Conservation (phyloP, 2,113 vertebrate species). For the Pedionomus torquatus region DNA sequence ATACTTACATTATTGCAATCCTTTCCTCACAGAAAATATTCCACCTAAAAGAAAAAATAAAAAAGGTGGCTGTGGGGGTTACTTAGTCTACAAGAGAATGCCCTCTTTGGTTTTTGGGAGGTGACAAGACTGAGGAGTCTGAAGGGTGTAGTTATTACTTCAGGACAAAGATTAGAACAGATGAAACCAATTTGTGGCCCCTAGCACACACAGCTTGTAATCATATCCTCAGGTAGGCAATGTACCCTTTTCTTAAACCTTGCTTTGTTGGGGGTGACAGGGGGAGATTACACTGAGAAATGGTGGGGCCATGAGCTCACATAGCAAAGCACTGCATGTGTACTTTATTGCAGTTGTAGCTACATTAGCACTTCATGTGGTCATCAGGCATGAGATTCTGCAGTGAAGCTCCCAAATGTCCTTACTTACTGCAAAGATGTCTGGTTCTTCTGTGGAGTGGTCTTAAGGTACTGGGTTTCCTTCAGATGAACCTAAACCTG, state of each 20-base stretch:
- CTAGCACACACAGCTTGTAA: neutral
- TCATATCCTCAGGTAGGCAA: neutral
- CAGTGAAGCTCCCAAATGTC: neutral
- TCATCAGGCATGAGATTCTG: neutral
- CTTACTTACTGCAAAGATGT: neutral
- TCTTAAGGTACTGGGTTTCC: neutral
- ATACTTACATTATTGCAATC: neutral
- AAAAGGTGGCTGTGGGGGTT: rapidly evolving
- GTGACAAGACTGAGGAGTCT: neutral
- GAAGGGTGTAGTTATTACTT: neutral
- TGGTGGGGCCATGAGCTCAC: neutral
- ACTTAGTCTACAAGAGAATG: neutral
- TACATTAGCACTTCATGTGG: neutral
- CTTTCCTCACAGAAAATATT: neutral
- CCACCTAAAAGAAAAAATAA: neutral
- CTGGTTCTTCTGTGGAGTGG: rapidly evolving
- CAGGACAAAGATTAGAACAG: neutral
- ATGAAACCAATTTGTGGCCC: neutral
- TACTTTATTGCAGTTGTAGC: neutral
- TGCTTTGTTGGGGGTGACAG: rapidly evolving
- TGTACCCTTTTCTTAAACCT: neutral
- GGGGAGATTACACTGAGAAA: neutral
- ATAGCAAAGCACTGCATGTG: neutral
- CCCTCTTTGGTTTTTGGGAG: neutral
- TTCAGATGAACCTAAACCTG: neutral